Percentiles rank a stretch among this genome's conserved stretches.
phyloP scores from a whole-genome alignment of 2,888 invertebrate species.

The Caenorhabditis imperialis region DNA sequence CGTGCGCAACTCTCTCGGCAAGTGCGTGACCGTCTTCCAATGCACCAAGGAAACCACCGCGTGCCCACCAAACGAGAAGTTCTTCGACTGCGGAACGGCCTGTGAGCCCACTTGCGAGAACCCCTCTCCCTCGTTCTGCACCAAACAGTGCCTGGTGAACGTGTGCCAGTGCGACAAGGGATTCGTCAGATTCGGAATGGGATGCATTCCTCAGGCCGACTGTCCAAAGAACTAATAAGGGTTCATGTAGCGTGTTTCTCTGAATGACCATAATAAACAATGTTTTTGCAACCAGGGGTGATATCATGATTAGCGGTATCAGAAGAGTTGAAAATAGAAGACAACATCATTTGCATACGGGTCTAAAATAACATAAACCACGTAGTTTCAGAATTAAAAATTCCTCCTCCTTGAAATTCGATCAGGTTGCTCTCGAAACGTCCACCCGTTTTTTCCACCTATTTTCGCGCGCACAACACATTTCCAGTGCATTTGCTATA shows the following conservation, averaged over 20 bases:
- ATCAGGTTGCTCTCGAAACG: no score
- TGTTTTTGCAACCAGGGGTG: no score
- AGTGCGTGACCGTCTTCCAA: constrained; percentile 14
- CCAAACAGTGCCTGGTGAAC: constrained; percentile 36
- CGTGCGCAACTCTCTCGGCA: constrained; percentile 28
- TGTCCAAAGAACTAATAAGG: constrained; percentile 30
- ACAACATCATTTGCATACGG: no score
- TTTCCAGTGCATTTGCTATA: no score
- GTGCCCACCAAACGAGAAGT: constrained; percentile 36
- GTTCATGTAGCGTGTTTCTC: background rate
- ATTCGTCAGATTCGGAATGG: constrained; percentile 25
- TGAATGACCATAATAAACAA: no score
- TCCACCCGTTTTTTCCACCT: no score
- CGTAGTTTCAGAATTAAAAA: no score
- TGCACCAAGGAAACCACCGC: constrained; percentile 32
- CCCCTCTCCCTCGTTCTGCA: constrained; percentile 23
- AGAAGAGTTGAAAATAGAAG: no score
- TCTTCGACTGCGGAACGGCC: constrained; percentile 38
- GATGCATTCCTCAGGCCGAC: constrained; percentile 24
- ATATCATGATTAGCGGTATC: no score
- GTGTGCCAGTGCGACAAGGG: constrained; percentile 35
- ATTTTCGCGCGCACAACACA: no score
- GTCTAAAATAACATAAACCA: no score
- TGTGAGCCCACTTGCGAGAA: constrained; percentile 46
- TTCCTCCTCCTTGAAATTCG: no score